Percentiles rank a stretch among this genome's conserved stretches.
Evolutionary conservation across 2,888 invertebrate species (phyloP).

Genomic region (Tineola bisselliella): DNA sequence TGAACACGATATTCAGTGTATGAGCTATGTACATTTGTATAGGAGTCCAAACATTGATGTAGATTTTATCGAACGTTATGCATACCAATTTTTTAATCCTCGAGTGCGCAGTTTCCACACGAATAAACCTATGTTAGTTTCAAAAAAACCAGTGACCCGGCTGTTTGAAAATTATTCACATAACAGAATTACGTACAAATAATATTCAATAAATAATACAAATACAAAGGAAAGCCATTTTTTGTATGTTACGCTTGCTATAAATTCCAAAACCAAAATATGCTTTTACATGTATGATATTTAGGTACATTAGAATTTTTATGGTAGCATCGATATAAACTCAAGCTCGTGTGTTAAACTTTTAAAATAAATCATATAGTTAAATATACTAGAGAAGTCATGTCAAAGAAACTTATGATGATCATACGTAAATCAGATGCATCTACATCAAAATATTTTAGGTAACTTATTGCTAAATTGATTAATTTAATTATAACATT

Average conservation of each 20-base stretch:
- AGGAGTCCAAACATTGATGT: not conserved
- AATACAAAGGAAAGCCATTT: too few relatives aligned
- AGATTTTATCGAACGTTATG: slow-evolving; percentile 1
- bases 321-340: not conserved
- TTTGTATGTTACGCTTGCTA: not conserved
- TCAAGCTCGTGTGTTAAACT: too few relatives aligned
- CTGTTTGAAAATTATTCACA: not conserved
- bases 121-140: not conserved
- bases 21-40: not conserved
- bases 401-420: too few relatives aligned
- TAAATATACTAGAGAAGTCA: too few relatives aligned
- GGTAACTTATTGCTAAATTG: too few relatives aligned
- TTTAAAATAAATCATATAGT: too few relatives aligned
- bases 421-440: too few relatives aligned
- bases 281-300: not conserved
- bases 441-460: too few relatives aligned
- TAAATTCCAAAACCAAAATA: not conserved
- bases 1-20: not conserved
- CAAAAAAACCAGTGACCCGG: not conserved
- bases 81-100: slow-evolving; percentile 6
- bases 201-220: not conserved
- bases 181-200: not conserved
- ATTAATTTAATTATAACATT: too few relatives aligned
- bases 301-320: not conserved
- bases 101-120: not conserved